phyloP scores from a whole-genome alignment of 2,113 vertebrate genomes.

The Bostrychus sinensis region DNA sequence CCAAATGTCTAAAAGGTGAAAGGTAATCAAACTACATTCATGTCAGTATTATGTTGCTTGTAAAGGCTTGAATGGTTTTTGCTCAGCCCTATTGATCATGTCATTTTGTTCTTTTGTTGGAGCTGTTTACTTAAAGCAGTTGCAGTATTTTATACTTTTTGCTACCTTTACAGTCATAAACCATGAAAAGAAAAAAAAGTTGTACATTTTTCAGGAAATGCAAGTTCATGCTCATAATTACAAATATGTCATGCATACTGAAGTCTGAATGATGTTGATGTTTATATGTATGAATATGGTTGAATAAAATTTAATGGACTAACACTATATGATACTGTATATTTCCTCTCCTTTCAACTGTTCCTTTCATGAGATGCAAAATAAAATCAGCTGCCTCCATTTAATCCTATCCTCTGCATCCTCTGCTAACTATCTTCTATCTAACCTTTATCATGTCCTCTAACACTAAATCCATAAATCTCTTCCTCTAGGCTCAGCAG shows the following conservation, averaged over 20 bases:
- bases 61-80: constrained; percentile 35
- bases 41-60: constrained; percentile 39
- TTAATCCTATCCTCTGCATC: no score
- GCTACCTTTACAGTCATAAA: constrained; percentile 58
- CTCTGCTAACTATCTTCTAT: no score
- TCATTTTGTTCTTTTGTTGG: constrained; percentile 41
- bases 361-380: no score
- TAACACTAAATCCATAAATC: no score
- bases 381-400: no score
- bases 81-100: constrained; percentile 35
- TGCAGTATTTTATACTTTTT: constrained; percentile 72
- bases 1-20: constrained; percentile 52
- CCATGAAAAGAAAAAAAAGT: constrained; percentile 20
- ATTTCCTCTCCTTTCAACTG: not conserved
- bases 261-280: constrained; percentile 56
- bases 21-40: constrained; percentile 32
- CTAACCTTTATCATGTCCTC: no score
- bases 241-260: constrained; percentile 49
- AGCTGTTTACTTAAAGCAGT: constrained; percentile 53
- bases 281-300: constrained; percentile 67
- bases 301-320: constrained; percentile 66
- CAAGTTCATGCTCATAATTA: constrained; percentile 42
- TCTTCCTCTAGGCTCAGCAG: no score
- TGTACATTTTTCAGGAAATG: constrained; percentile 51
- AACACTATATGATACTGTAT: constrained; percentile 14